A percentile compares a stretch with the other conserved stretches of the same genome.
Conservation (phyloP, 2,797 vertebrate genomes). For the Erithacus rubecula region DNA sequence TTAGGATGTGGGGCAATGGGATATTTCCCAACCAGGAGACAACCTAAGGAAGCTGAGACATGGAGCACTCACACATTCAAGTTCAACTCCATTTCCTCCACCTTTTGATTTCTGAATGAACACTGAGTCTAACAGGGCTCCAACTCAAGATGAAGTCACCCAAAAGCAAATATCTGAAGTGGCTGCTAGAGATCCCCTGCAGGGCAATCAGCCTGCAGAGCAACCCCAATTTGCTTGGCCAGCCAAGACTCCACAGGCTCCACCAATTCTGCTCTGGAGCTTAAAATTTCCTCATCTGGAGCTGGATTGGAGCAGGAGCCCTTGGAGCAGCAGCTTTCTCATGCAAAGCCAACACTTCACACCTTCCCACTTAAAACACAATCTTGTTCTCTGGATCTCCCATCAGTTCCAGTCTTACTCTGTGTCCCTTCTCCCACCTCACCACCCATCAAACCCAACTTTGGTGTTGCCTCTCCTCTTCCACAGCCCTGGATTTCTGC, state of each 20-base stretch:
- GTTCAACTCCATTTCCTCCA: neutral
- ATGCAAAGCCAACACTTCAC: neutral
- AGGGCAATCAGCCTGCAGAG: neutral
- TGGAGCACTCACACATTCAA: neutral
- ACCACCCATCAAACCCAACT: neutral
- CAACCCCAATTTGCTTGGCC: rapidly evolving
- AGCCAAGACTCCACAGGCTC: neutral
- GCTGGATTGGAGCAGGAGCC: neutral
- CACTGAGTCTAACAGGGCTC: neutral
- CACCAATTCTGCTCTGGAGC: rapidly evolving
- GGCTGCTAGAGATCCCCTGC: neutral
- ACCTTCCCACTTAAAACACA: neutral
- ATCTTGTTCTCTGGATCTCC: neutral
- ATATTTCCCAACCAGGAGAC: neutral
- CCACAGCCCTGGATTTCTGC: neutral
- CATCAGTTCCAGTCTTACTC: neutral
- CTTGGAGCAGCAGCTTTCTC: neutral
- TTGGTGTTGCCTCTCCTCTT: neutral
- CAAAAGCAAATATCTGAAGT: neutral
- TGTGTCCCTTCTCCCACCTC: neutral
- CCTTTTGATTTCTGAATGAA: neutral
- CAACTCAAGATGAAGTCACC: neutral
- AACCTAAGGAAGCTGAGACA: neutral
- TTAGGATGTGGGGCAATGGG: neutral
- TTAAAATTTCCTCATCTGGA: neutral